Conservation (phyloP, 2,797 vertebrate genomes). For the Sebastes variabilis region DNA sequence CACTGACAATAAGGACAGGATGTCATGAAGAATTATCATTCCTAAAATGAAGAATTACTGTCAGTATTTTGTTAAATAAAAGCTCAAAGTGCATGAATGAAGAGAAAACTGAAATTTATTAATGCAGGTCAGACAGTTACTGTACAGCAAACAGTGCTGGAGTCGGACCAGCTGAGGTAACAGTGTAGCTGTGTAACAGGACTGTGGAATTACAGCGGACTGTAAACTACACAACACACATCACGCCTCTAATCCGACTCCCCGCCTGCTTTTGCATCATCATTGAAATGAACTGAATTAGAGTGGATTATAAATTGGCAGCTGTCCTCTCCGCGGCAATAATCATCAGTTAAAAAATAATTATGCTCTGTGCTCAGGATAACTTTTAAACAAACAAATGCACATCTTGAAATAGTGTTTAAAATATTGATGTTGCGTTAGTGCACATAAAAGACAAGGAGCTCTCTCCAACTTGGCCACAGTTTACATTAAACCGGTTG, state of each 20-base stretch:
- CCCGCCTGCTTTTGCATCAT: constrained; percentile 40
- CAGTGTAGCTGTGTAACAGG: constrained; percentile 19
- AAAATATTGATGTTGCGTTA: constrained; percentile 65
- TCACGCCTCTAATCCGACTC: constrained; percentile 67
- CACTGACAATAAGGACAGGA: neutral
- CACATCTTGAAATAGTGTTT: constrained; percentile 67
- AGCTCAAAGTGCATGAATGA: constrained; percentile 12
- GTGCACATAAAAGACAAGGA: constrained; percentile 56
- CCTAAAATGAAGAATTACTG: neutral
- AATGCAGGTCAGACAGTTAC: constrained; percentile 70
- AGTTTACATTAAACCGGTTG: constrained; percentile 26
- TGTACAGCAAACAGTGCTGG: constrained; percentile 66
- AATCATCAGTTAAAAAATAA: constrained; percentile 58
- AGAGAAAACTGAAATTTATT: constrained; percentile 76
- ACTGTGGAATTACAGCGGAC: constrained; percentile 34
- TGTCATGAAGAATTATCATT: neutral
- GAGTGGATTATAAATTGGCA: constrained; percentile 60
- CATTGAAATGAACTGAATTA: constrained; percentile 27
- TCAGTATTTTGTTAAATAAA: constrained; percentile 5
- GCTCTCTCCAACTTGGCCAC: constrained; percentile 29
- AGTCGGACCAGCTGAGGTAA: constrained; percentile 34
- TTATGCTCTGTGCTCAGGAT: constrained; percentile 46
- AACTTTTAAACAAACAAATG: constrained; percentile 21
- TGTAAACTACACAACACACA: constrained; percentile 63
- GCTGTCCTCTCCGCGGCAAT: constrained; percentile 46